Conservation (phyloP, 1,140 invertebrate genomes). For the Drosophila oshimai region DNA sequence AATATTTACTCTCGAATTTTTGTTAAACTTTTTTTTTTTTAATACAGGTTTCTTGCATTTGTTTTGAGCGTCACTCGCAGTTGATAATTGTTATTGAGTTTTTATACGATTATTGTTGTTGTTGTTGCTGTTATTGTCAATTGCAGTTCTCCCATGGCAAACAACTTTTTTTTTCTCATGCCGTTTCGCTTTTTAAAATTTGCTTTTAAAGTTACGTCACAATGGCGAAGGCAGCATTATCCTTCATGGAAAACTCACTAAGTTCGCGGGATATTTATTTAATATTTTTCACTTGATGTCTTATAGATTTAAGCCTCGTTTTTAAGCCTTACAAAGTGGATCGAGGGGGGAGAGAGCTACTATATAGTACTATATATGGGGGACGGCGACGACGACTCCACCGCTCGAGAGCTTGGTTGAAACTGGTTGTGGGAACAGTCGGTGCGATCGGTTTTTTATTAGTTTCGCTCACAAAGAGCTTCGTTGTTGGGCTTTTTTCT, state of each 20-base stretch:
- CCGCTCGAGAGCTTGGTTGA: slow-evolving; percentile 52
- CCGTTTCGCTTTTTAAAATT: slow-evolving; percentile 24
- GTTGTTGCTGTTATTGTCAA: slow-evolving; percentile 32
- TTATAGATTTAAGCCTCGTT: neutral
- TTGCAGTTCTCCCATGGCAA: slow-evolving; percentile 62
- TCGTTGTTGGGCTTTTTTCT: slow-evolving; percentile 53
- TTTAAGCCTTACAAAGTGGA: slow-evolving; percentile 14
- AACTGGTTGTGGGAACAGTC: slow-evolving; percentile 78
- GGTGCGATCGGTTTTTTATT: slow-evolving; percentile 74
- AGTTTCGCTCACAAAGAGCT: slow-evolving; percentile 75
- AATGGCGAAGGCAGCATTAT: neutral
- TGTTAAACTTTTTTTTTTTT: slow-evolving; percentile 17
- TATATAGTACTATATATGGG: neutral
- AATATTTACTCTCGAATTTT: slow-evolving; percentile 26
- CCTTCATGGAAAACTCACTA: slow-evolving; percentile 1
- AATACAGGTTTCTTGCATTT: slow-evolving; percentile 43
- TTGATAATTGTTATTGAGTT: slow-evolving; percentile 68
- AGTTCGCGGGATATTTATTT: neutral
- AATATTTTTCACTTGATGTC: neutral
- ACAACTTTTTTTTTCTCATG: slow-evolving; percentile 51
- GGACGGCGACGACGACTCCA: slow-evolving; percentile 32
- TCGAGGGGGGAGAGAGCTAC: neutral
- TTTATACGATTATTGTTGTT: slow-evolving; percentile 38
- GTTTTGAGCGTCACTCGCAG: slow-evolving; percentile 43
- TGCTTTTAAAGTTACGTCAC: slow-evolving; percentile 29